These are phyloP conservation scores for Siphamia tubifer DNA, from an alignment of 2,113 vertebrate species.

Conservation along the genomic window DNA sequence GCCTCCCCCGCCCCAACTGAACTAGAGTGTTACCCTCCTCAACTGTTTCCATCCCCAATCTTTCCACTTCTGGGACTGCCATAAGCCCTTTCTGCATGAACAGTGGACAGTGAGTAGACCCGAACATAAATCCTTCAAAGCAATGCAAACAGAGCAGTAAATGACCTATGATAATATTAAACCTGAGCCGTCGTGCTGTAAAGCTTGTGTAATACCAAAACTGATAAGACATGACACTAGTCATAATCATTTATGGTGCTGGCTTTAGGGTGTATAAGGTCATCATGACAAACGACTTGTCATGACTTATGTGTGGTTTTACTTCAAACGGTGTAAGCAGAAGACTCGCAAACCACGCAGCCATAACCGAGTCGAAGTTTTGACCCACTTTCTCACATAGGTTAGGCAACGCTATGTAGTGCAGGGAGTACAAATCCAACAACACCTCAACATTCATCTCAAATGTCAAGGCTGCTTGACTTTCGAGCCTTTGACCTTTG, in stretches of 20 bases:
- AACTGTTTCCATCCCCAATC: slow-evolving; percentile 61
- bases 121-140: slow-evolving; percentile 71
- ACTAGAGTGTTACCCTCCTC: slow-evolving; percentile 49
- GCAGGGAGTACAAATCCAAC: neutral
- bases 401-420: neutral
- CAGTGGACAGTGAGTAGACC: slow-evolving; percentile 40
- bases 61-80: slow-evolving; percentile 48
- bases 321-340: slow-evolving; percentile 46
- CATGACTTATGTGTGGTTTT: slow-evolving; percentile 51
- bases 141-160: slow-evolving; percentile 64
- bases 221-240: slow-evolving; percentile 66
- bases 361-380: neutral
- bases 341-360: neutral
- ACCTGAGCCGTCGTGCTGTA: slow-evolving; percentile 29
- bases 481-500: slow-evolving; percentile 47
- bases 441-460: slow-evolving; percentile 24
- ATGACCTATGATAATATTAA: slow-evolving; percentile 65
- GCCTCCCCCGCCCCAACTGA: slow-evolving; percentile 29
- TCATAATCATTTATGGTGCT: slow-evolving; percentile 59
- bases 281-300: slow-evolving; percentile 50
- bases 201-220: slow-evolving; percentile 44
- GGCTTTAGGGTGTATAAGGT: slow-evolving; percentile 19
- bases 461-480: slow-evolving; percentile 38
- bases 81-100: slow-evolving; percentile 47
- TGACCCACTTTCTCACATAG: slow-evolving; percentile 23